Evolutionary conservation across 2,113 vertebrate species (phyloP).

Genomic region (Phodopus roborovskii): DNA sequence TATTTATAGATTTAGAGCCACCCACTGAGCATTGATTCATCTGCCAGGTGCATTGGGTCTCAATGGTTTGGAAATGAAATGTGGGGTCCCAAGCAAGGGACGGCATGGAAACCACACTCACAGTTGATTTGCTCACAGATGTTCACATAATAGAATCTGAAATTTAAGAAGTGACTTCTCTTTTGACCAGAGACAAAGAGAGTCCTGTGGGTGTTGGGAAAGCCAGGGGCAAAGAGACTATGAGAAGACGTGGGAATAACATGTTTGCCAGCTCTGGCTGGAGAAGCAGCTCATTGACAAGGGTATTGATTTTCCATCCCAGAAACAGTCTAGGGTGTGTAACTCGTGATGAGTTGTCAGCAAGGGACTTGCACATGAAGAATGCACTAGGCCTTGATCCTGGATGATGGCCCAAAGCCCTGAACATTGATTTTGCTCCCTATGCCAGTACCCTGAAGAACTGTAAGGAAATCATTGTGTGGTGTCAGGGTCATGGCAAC

Average conservation of each 20-base stretch:
- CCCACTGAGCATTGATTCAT: slow-evolving; percentile 46
- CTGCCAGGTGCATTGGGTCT: slow-evolving; percentile 54
- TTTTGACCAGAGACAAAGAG: slow-evolving; percentile 64
- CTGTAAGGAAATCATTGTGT: not conserved
- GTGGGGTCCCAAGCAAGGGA: slow-evolving; percentile 56
- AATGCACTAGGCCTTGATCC: slow-evolving; percentile 6
- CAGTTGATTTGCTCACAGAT: slow-evolving; percentile 78
- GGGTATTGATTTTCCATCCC: slow-evolving; percentile 43
- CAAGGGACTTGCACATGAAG: slow-evolving; percentile 29
- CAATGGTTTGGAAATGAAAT: slow-evolving; percentile 68
- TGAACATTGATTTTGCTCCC: not conserved
- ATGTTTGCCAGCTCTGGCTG: not conserved
- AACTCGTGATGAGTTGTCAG: not conserved
- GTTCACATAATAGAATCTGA: slow-evolving; percentile 74
- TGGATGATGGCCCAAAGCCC: not conserved
- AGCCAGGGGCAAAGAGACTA: not conserved
- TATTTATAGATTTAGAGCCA: slow-evolving; percentile 62
- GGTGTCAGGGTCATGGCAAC: not conserved
- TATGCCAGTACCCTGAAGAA: not conserved
- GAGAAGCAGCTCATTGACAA: slow-evolving; percentile 25
- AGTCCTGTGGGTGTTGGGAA: not conserved
- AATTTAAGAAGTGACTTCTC: slow-evolving; percentile 72
- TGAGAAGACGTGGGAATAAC: not conserved
- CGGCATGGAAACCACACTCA: slow-evolving; percentile 33
- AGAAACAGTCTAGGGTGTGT: not conserved